Evolutionary conservation across 2,113 vertebrate genomes (phyloP), one percentile per base, ranked within the genome.

Genomic region (Cebus imitator): DNA sequence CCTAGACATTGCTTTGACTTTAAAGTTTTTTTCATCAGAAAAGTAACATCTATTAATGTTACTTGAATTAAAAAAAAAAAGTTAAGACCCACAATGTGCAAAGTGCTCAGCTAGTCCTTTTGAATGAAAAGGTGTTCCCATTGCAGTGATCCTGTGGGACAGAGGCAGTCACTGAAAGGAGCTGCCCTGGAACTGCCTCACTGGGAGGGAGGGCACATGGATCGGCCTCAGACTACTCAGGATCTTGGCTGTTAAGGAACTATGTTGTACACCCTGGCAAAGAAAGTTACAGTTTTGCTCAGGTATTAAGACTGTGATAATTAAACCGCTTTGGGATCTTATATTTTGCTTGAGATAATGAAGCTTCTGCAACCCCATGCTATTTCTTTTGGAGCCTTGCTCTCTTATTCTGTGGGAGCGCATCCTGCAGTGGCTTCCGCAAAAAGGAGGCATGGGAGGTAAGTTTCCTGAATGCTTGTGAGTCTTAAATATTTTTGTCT

Each of bases 381-480:
- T 1, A 1, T 6, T 21, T 10, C 9, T 30, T 13, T 43, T 21
- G 21, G 0, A 35, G 21, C n/a, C 12, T 35, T 45, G 43, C 25
- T 4, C 32, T 81, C 45, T 27, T n/a, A 21, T 57, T 45, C 23
- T 82, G 10, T 10, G 40, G 70, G 66, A 50, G 25, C 0, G 0
- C 23, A 30, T 45, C 40, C 50, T 43, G 57, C 2, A 1, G 21
- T 13, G 23, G 21, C 66, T 73, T 86, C 45, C 55, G 66, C 55
- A 45, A 45, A 86, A 27, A 35, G n/a, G 57, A 27, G 43, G 10
- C 8, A 14, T 72, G 73, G 64, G 52, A 13, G 2, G 43, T 14
- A 14, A 37, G 35, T 61, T 66, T 43, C 52, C 66, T 20, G 64
- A 75, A 35, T 20, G 32, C 17, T 43, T 32, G 9, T 18, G 64